Evolutionary conservation across 2,797 vertebrate species (phyloP).

Genomic region (Nyctalus aviator): DNA sequence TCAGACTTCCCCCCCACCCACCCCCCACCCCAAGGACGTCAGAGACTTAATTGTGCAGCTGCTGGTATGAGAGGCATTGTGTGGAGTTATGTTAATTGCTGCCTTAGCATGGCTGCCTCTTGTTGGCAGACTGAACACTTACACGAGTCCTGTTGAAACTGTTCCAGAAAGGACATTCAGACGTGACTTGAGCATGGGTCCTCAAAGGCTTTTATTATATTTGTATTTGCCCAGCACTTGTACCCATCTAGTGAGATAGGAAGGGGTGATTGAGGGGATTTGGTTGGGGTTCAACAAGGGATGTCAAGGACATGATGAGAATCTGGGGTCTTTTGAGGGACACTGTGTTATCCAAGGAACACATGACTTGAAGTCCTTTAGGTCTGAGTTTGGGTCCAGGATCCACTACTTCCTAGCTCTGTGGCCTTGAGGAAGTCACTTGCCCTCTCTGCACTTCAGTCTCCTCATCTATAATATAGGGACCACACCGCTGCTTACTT

Average conservation of each 20-base stretch:
- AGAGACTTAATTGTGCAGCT: slow-evolving; percentile 55
- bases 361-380: neutral
- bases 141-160: neutral
- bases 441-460: neutral
- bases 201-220: slow-evolving; percentile 3
- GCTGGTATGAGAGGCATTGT: slow-evolving; percentile 41
- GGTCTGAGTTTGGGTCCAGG: neutral
- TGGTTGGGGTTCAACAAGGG: too few relatives aligned
- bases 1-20: slow-evolving; percentile 20
- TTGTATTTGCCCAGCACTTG: slow-evolving; percentile 14
- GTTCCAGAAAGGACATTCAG: slow-evolving; percentile 34
- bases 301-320: neutral
- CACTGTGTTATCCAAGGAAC: neutral
- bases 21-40: slow-evolving; percentile 5
- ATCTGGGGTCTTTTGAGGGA: neutral
- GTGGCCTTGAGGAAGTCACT: neutral
- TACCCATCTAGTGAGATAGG: neutral
- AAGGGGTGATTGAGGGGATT: neutral
- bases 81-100: slow-evolving; percentile 59
- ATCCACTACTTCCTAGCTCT: neutral
- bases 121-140: neutral
- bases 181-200: slow-evolving; percentile 5
- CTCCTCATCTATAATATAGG: neutral
- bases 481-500: neutral
- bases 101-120: slow-evolving; percentile 15